These are phyloP conservation scores for Oncorhynchus kisutch DNA, from an alignment of 2,113 vertebrate genomes.

Conservation along the genomic window DNA sequence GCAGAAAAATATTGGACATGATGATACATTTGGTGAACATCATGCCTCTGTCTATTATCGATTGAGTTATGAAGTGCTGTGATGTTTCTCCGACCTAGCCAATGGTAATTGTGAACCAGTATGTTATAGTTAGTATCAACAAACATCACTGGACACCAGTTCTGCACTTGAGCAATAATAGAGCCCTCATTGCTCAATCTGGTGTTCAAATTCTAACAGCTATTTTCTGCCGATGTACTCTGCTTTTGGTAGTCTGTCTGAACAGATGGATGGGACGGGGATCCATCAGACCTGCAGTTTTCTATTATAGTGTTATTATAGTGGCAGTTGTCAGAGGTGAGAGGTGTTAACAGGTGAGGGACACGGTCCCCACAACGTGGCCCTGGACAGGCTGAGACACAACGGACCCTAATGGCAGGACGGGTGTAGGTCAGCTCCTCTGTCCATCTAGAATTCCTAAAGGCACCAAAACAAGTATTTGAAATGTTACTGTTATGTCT, in stretches of 20 bases:
- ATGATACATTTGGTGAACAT: neutral
- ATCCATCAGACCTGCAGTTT: constrained; percentile 26
- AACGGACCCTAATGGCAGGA: neutral
- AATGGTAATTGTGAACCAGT: constrained; percentile 52
- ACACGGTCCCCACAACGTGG: constrained; percentile 32
- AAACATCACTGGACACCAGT: constrained; percentile 38
- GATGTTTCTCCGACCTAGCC: neutral
- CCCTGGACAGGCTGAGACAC: constrained; percentile 13
- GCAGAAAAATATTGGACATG: neutral
- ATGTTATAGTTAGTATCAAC: constrained; percentile 5
- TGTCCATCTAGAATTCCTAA: constrained; percentile 2
- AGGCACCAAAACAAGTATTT: constrained; percentile 6
- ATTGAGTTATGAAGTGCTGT: neutral
- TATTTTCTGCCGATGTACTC: constrained; percentile 68
- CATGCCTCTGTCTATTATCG: neutral
- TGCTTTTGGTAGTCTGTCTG: constrained; percentile 57
- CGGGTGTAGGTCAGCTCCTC: neutral
- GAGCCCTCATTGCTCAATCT: too few species aligned
- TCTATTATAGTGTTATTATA: constrained; percentile 1
- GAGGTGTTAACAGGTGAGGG: constrained; percentile 50
- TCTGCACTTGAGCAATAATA: constrained; percentile 33
- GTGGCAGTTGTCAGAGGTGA: constrained; percentile 34
- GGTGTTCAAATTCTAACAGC: constrained; percentile 59
- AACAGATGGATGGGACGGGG: constrained; percentile 18
- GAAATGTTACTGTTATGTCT: neutral